phyloP scores from a whole-genome alignment of 2,797 vertebrate genomes.

The Spinus olivaceus region DNA sequence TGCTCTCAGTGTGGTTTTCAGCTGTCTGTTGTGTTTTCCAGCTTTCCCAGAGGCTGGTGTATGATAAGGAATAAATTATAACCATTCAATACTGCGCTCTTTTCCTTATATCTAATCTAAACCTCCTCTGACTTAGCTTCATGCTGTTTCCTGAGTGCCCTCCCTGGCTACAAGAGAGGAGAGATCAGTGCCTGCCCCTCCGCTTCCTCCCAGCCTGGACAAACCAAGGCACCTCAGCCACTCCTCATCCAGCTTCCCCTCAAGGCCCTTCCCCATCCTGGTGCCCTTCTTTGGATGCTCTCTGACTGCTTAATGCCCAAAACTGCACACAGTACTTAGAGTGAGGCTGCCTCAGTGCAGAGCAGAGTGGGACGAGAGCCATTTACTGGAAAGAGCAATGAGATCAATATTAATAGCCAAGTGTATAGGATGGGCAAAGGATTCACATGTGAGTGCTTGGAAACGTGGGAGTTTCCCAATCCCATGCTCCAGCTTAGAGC shows the following conservation, averaged over 20 bases:
- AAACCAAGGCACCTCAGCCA: neutral
- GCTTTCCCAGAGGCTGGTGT: neutral
- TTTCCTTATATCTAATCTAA: neutral
- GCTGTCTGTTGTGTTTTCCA: neutral
- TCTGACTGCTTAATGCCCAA: neutral
- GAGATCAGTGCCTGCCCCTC: neutral
- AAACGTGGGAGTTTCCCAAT: rapidly evolving
- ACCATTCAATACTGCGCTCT: neutral
- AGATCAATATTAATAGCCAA: neutral
- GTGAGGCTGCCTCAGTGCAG: neutral
- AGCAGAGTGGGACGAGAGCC: neutral
- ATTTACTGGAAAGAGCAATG: neutral
- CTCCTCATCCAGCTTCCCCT: neutral
- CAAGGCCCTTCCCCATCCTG: neutral
- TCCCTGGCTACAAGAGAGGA: neutral
- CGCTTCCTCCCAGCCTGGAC: neutral
- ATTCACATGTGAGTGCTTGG: neutral
- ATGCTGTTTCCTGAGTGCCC: neutral
- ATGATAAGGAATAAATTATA: neutral
- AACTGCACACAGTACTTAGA: neutral
- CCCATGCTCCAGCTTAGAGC: neutral
- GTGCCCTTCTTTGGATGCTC: neutral
- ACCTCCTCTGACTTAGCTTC: neutral
- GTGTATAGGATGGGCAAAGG: neutral
- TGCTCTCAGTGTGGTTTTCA: neutral